Base-by-base conservation (phyloP, 1,140 invertebrate genomes). In the Latrodectus geometricus region DNA sequence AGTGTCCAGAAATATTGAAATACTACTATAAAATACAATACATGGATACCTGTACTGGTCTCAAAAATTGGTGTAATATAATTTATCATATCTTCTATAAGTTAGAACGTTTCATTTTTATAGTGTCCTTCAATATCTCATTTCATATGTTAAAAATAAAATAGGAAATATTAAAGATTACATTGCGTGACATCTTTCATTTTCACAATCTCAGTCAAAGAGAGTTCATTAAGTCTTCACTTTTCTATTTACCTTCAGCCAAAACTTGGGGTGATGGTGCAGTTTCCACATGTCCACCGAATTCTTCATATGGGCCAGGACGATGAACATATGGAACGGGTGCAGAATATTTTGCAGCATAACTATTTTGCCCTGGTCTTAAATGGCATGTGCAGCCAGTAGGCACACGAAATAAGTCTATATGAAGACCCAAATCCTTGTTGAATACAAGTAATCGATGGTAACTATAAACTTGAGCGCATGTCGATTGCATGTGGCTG, bases 401-500 rank as follows among this genome's bases (percentile, higher is more conserved):
- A 21, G 96, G 96, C 1, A 96, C 94, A 93, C 94, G 89, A 89
- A 96, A 96, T 66, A 96, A 95, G 90, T 97, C 96, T 93, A 96
- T 95, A 88, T 96, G 95, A 2, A 97, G 92, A 9, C 96, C 96
- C 49, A 94, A 92, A 54, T 94, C 93, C 69, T 95, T 94, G 89
- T 96, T 95, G 95, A 96, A 97, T 0, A 95, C 96, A 0, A 97
- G 89, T 8, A 97, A 91, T n/a, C 96, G 92, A 90, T 97, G 96
- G 89, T 96, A 96, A 90, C 96, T 96, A 90, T 95, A 96, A 0
- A 97, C 94, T 93, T 97, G 96, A 4, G 94, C 93, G 89, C 96
- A 97, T 76, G 95, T 94, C 0, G 96, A 96, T 82, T 95, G 94
- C 89, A 96, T 95, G 86, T 95, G 95, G 69, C 95, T 95, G 0